Evolutionary conservation across 2,888 invertebrate species (phyloP).

Genomic region (Luperina nickerlii): DNA sequence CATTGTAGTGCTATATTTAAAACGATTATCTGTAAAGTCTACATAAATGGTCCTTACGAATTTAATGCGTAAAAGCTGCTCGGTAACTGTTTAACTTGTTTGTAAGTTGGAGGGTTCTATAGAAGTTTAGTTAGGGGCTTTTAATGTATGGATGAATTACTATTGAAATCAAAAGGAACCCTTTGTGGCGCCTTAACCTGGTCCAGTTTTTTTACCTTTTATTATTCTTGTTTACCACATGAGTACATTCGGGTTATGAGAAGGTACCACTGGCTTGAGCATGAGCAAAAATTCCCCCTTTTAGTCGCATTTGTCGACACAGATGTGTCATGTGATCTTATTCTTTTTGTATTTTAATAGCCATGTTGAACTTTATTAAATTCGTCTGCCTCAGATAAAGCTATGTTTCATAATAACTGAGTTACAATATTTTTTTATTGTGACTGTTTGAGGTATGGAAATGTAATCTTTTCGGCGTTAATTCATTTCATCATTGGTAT

Average conservation of each 20-base stretch:
- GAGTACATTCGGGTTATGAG: constrained; percentile 68
- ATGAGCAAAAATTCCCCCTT: constrained; percentile 76
- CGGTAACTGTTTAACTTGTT: constrained; percentile 71
- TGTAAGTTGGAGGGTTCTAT: constrained; percentile 51
- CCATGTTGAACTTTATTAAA: constrained; percentile 62
- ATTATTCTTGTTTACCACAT: constrained; percentile 84
- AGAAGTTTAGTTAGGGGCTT: constrained; percentile 58
- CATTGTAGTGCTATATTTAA: constrained; percentile 11
- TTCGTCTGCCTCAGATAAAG: constrained; percentile 26
- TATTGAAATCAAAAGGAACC: constrained; percentile 71
- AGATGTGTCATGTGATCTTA: constrained; percentile 77
- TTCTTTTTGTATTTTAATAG: constrained; percentile 69
- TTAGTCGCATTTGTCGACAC: constrained; percentile 77
- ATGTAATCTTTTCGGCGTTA: not conserved
- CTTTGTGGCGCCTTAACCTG: constrained; percentile 80
- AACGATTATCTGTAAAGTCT: constrained; percentile 22
- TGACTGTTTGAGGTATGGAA: not conserved
- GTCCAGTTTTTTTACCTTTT: constrained; percentile 80
- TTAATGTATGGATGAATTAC: constrained; percentile 63
- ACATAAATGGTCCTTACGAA: constrained; percentile 24
- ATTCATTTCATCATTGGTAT: not conserved
- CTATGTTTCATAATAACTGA: constrained; percentile 22
- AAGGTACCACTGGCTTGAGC: constrained; percentile 71
- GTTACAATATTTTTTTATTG: constrained; percentile 10
- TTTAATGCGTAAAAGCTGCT: constrained; percentile 46